A percentile compares a stretch with the other conserved stretches of the same genome.
Evolutionary conservation across 2,113 vertebrate species (phyloP).

Genomic region (Eptesicus fuscus): DNA sequence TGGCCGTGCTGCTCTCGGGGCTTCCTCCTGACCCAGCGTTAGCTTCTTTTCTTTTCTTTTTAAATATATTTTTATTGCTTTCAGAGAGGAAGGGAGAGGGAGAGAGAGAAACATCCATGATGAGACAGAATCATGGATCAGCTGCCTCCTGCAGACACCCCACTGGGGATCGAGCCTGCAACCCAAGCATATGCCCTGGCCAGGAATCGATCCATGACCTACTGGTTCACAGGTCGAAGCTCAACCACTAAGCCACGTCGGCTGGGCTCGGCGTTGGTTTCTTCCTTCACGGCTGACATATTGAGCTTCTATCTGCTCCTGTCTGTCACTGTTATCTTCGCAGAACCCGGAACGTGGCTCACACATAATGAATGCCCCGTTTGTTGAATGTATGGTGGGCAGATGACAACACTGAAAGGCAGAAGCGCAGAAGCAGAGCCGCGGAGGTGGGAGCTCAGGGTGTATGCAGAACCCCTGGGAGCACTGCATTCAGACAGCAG

Average conservation of each 20-base stretch:
- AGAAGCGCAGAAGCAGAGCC: rapidly evolving
- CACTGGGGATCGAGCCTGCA: too few relatives aligned
- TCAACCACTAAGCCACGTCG: too few relatives aligned
- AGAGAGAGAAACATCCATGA: too few relatives aligned
- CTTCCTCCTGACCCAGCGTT: too few relatives aligned
- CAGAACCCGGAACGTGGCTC: background rate
- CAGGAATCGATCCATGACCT: too few relatives aligned
- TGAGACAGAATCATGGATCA: too few relatives aligned
- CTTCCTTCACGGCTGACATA: background rate
- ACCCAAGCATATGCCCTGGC: too few relatives aligned
- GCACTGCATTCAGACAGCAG: background rate
- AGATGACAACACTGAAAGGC: background rate
- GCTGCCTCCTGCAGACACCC: too few relatives aligned
- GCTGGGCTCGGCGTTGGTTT: rapidly evolving
- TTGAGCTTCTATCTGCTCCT: background rate
- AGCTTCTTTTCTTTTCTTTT: too few relatives aligned
- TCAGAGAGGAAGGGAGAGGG: too few relatives aligned
- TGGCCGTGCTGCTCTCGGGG: background rate
- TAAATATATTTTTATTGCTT: too few relatives aligned
- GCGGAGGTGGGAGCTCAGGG: rapidly evolving
- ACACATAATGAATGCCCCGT: background rate
- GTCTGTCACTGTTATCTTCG: background rate
- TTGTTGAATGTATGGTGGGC: background rate
- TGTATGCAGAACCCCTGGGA: rapidly evolving
- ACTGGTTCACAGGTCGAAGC: too few relatives aligned